Base-by-base conservation (phyloP, 2,797 vertebrate genomes). In the Acanthurus leucopareius region DNA sequence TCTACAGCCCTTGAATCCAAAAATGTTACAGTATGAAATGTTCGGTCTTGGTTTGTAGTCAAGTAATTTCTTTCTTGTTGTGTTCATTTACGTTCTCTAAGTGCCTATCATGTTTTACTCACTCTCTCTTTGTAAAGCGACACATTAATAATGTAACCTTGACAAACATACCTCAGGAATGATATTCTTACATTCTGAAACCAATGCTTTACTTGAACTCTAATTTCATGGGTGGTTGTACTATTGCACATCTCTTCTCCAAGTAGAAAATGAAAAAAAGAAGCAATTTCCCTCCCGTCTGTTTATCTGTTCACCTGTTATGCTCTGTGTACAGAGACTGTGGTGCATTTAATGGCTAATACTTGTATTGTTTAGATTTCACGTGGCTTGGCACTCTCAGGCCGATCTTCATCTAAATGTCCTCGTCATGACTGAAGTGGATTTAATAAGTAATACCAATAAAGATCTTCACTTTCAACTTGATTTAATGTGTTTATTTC, bases 201-300 rank as follows among this genome's bases (percentile, higher is more conserved):
- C 42, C 65, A 60, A 35, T 5, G 1, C 42, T 19, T 52, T 42
- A 48, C n/a, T 38, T 67, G 7, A 69, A 51, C 48, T 38, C 65
- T 63, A 78, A 86, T 89, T 89, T 88, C 69, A 82, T 79, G 67
- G 45, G 69, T 70, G 69, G 47, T 70, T 72, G 68, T 73, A 51
- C 64, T 7, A 10, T 19, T 49, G 58, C 71, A 61, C 69, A 58
- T 73, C n/a, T 69, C 16, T 75, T 78, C 84, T 70, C 66, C 47
- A 78, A 80, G 81, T 17, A 35, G 38, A 42, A 68, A 75, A 80
- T 63, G 32, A 16, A 68, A 72, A 52, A 28, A 6, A 66, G 68
- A 73, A 76, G 72, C 68, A 17, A 71, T 77, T 82, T 79, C 51
- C 35, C 66, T 73, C 53, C 53, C 10, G 28, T 68, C 53, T 57